Conservation (phyloP, 2,888 invertebrate genomes). For the Aplocera efformata region DNA sequence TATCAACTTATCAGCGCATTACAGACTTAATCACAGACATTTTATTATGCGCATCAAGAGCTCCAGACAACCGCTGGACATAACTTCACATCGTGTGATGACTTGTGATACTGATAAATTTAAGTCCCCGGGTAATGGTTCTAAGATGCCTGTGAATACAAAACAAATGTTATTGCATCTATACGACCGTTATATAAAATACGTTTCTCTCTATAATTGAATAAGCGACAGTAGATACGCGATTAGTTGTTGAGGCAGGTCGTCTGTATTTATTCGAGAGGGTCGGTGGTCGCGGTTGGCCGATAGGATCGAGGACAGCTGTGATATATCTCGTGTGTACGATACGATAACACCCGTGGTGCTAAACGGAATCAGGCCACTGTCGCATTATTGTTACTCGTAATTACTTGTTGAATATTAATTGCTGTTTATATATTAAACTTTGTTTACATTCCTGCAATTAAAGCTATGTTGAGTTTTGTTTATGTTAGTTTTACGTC, state of each 20-base stretch:
- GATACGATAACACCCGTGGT: conserved; percentile 56
- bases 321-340: conserved; percentile 25
- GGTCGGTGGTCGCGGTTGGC: conserved; percentile 18
- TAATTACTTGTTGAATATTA: conserved; percentile 68
- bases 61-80: background rate
- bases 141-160: background rate
- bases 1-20: too few relatives aligned
- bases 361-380: conserved; percentile 69
- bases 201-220: too few relatives aligned
- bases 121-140: conserved; percentile 7
- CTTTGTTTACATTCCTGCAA: conserved; percentile 78
- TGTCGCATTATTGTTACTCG: conserved; percentile 62
- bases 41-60: too few relatives aligned
- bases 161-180: background rate
- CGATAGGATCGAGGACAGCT: conserved; percentile 16
- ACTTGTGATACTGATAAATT: conserved; percentile 19
- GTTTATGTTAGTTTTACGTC: conserved; percentile 70
- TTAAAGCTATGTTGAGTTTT: conserved; percentile 75
- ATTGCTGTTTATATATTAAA: conserved; percentile 68
- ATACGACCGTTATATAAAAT: too few relatives aligned
- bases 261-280: background rate
- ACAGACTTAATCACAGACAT: too few relatives aligned
- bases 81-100: conserved; percentile 6
- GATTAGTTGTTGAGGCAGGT: too few relatives aligned
- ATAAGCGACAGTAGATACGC: too few relatives aligned